Base-by-base conservation (phyloP, 2,113 vertebrate species). In the Pedetes capensis region DNA sequence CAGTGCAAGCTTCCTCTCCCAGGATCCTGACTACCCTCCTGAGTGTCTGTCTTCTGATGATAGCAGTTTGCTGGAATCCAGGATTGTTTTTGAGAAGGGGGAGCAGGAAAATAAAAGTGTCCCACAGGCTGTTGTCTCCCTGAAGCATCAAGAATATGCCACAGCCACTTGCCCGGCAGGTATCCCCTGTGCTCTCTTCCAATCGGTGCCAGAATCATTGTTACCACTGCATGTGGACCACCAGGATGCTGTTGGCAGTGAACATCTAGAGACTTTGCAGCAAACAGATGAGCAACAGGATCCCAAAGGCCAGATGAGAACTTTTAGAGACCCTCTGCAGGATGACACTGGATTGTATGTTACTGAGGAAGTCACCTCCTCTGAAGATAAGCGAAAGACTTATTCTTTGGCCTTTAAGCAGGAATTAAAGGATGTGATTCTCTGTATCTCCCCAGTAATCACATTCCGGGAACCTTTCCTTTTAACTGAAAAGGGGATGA, bases 401-500 rank as follows among this genome's bases (percentile, higher is more conserved):
- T 98, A 99, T 51, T 99, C 99, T 13, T 97, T 98, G 49, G 98
- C 98, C 32, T 99, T 99, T 98, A 99, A 99, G 71, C 99, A 99
- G 96, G 99, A 99, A 95, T 95, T 99, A 39, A 99, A 99, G 97
- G 99, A 99, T 82, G 98, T 99, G 79, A 99, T 99, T 97, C 98
- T 99, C 32, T 99, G 99, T 87, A 99, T 99, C 94, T 99, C 99
- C 1, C 99, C 99, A 44, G 99, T 99, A 74, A 99, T 99, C 97
- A 98, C 98, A 1, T 99, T 99, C 89, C 98, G 98, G 44, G 99
- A 99, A 83, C 99, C 99, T 0, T 99, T 99, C 96, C 98, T 99
- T 61, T 98, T 99, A 80, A 99, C 98, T 0, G 98, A 98, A 5
- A 98, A 98, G 16, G 99, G 99, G 32, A 99, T 99, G 98, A 98